Evolutionary conservation across 2,113 vertebrate genomes (phyloP), one percentile per base, ranked within the genome.

Genomic region (Cervus canadensis): DNA sequence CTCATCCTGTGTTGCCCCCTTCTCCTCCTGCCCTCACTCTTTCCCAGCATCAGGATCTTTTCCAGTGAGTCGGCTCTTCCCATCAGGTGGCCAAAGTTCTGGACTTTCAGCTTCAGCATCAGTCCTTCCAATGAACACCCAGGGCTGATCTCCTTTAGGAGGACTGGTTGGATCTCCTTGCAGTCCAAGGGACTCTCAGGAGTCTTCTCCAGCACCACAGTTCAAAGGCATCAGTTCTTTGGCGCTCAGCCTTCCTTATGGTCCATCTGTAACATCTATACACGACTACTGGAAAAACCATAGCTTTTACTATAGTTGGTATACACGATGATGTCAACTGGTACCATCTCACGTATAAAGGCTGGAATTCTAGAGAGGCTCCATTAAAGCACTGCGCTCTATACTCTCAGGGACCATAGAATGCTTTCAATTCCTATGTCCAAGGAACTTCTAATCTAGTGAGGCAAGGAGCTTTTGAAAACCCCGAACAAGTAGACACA

Each of bases 311-410:
- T 14, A 3, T 26, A 14, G 40, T n/a, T 81, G 17, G 19, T 28
- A 8, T 7, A 5, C 15, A 3, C 6, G 7, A 43, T 5, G 25
- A 23, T 2, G 2, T 9, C 28, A 48, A 4, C 4, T 5, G 45
- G 14, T 16, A 13, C 26, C 14, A 1, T 15, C 21, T 7, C 67
- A 2, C 28, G 10, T 17, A 16, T 7, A 1, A 21, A 62, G 15
- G 23, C 36, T 16, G 6, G 15, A 11, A 2, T 17, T 50, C 7
- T 19, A 26, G 25, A 4, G 2, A 1, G 0, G 28, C 3, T 2
- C 4, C 9, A 7, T 26, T 30, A 26, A 50, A 54, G 12, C 7
- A 0, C 8, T 40, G 21, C 4, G 40, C 7, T 33, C 0, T 30
- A 2, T 2, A 8, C 40, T 11, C 25, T 14, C 43, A 5, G 40